Conservation (phyloP, 2,797 vertebrate genomes). For the Hybognathus amarus region DNA sequence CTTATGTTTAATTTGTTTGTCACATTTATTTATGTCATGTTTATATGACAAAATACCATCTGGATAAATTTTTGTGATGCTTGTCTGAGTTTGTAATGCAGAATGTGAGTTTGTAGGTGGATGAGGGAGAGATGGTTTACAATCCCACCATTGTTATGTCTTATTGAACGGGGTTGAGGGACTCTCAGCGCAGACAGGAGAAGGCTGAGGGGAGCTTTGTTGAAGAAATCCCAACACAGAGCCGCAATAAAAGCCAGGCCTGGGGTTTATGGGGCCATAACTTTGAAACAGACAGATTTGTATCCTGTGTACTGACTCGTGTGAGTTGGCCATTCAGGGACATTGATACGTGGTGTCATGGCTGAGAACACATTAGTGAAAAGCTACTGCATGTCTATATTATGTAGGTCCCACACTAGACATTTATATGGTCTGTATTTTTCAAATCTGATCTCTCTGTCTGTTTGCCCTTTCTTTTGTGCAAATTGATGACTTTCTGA, state of each 20-base stretch:
- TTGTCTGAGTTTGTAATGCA: slow-evolving; percentile 48
- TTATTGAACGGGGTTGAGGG: slow-evolving; percentile 53
- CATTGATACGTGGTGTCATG: not conserved
- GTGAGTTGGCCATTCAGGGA: slow-evolving; percentile 14
- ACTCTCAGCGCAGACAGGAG: slow-evolving; percentile 43
- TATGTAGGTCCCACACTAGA: not conserved
- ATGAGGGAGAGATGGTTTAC: slow-evolving; percentile 53
- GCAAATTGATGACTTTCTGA: not conserved
- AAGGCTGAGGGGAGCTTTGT: slow-evolving; percentile 62
- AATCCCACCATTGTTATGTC: slow-evolving; percentile 61
- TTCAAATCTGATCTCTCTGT: not conserved
- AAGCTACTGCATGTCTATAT: not conserved
- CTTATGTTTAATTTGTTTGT: not conserved
- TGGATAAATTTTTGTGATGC: slow-evolving; percentile 32
- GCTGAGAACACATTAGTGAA: slow-evolving; percentile 7
- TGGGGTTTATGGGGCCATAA: slow-evolving; percentile 58
- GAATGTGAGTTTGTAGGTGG: slow-evolving; percentile 38
- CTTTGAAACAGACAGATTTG: slow-evolving; percentile 31
- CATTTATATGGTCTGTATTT: not conserved
- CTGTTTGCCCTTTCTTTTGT: not conserved
- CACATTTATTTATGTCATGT: not conserved
- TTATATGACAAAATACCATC: not conserved
- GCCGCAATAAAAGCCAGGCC: slow-evolving; percentile 48
- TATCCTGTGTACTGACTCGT: not conserved
- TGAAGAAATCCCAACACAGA: slow-evolving; percentile 47